Conservation (phyloP, 2,888 invertebrate genomes). For the Lepidocyrtoides sp. region DNA sequence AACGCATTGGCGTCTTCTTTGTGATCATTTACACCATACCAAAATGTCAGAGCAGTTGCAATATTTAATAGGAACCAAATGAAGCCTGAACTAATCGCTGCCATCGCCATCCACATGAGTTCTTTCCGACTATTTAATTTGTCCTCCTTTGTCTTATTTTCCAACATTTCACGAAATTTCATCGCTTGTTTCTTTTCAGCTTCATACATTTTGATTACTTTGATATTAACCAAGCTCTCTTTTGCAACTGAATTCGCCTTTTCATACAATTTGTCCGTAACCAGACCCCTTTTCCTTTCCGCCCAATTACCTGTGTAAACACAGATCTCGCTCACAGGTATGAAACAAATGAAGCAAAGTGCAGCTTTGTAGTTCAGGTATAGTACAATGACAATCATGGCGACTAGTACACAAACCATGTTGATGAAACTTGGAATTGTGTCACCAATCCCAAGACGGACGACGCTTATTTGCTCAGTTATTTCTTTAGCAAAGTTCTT, state of each 20-base stretch:
- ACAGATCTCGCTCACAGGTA: conserved; percentile 44
- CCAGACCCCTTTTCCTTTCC: neutral
- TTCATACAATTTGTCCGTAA: conserved; percentile 34
- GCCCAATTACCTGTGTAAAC: conserved; percentile 55
- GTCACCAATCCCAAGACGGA: conserved; percentile 81
- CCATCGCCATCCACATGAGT: conserved; percentile 39
- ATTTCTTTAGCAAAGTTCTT: conserved; percentile 76
- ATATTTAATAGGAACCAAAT: conserved; percentile 65
- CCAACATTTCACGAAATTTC: conserved; percentile 40
- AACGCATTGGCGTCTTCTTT: neutral
- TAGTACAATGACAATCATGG: conserved; percentile 54
- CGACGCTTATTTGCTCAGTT: conserved; percentile 73
- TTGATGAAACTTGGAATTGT: conserved; percentile 64
- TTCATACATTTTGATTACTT: conserved; percentile 79
- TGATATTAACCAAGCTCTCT: conserved; percentile 78
- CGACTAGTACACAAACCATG: neutral
- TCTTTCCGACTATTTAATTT: conserved; percentile 8
- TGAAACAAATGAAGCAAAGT: conserved; percentile 41
- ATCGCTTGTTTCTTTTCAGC: conserved; percentile 62
- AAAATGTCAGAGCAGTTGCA: conserved; percentile 23
- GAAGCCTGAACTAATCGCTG: conserved; percentile 46
- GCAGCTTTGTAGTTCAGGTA: conserved; percentile 1
- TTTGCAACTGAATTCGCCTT: conserved; percentile 58
- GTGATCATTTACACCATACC: neutral
- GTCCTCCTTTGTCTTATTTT: neutral